Conservation (phyloP, 1,140 invertebrate genomes). For the Eurytemora carolleeae region DNA sequence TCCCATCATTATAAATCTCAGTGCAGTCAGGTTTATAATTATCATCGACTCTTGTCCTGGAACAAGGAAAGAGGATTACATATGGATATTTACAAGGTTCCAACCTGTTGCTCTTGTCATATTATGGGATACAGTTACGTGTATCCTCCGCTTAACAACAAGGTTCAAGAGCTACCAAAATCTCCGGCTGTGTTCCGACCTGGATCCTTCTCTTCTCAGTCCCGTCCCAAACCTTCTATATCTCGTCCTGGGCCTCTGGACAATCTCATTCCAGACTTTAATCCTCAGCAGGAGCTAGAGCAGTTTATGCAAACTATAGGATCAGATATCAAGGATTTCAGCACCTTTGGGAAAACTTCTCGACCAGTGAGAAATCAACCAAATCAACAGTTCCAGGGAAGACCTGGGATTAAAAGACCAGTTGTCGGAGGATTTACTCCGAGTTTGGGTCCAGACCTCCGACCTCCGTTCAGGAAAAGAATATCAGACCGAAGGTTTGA, state of each 20-base stretch:
- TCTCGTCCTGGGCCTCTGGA: too few species aligned
- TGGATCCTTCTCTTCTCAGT: too few species aligned
- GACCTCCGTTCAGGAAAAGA: not conserved
- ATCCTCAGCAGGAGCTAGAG: not conserved
- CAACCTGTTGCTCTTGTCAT: constrained; percentile 62
- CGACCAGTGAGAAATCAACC: constrained; percentile 22
- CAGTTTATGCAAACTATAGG: not conserved
- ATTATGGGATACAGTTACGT: constrained; percentile 40
- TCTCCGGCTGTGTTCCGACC: too few species aligned
- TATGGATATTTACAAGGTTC: constrained; percentile 69
- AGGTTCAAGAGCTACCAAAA: too few species aligned
- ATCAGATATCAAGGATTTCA: not conserved
- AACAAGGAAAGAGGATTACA: constrained; percentile 54
- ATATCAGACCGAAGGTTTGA: not conserved
- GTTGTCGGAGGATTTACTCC: not conserved
- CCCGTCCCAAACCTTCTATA: too few species aligned
- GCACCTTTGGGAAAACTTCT: constrained; percentile 20
- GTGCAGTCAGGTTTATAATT: constrained; percentile 63
- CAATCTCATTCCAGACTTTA: constrained; percentile 16
- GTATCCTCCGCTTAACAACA: constrained; percentile 20
- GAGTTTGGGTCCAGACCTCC: not conserved
- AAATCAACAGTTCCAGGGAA: not conserved
- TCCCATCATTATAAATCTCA: constrained; percentile 56
- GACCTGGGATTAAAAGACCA: not conserved
- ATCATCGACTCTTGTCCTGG: constrained; percentile 64